Percentiles rank a stretch among this genome's conserved stretches.
These are phyloP conservation scores for Montipora capitata DNA, from an alignment of 92 coral and sea anemone species.

Conservation along the genomic window DNA sequence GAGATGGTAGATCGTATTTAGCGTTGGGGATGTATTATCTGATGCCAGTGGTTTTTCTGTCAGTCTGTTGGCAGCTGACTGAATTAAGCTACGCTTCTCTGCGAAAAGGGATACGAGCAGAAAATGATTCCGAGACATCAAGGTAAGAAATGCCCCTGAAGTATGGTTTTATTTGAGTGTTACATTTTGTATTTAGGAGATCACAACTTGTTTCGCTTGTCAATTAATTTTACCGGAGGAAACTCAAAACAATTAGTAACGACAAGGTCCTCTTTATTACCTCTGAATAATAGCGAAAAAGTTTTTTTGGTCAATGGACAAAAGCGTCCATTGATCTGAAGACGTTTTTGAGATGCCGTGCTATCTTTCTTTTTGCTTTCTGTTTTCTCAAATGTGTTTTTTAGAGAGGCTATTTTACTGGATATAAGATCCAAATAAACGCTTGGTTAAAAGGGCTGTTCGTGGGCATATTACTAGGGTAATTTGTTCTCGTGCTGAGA, in stretches of 20 bases:
- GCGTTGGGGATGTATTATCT: slow-evolving; percentile 47
- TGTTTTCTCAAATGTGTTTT: too few species aligned
- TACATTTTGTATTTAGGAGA: too few species aligned
- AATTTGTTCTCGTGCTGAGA: not conserved
- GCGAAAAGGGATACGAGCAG: slow-evolving; percentile 37
- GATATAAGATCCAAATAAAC: not conserved
- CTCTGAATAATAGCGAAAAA: too few species aligned
- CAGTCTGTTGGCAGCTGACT: slow-evolving; percentile 66
- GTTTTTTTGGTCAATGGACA: too few species aligned
- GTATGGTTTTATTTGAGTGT: too few species aligned
- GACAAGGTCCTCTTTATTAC: too few species aligned
- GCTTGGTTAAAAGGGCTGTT: not conserved
- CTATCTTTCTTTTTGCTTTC: not conserved
- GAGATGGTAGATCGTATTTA: slow-evolving; percentile 26
- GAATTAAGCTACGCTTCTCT: slow-evolving; percentile 52
- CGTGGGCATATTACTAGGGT: not conserved
- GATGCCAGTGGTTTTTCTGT: slow-evolving; percentile 58
- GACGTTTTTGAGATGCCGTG: too few species aligned
- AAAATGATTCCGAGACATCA: slow-evolving; percentile 6
- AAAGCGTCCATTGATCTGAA: too few species aligned
- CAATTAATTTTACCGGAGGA: too few species aligned
- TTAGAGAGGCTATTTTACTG: not conserved
- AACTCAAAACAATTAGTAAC: too few species aligned
- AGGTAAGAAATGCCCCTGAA: slow-evolving; percentile 1
- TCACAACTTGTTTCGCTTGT: too few species aligned